Evolutionary conservation across 2,113 vertebrate genomes (phyloP).

Genomic region (Burhinus bistriatus): DNA sequence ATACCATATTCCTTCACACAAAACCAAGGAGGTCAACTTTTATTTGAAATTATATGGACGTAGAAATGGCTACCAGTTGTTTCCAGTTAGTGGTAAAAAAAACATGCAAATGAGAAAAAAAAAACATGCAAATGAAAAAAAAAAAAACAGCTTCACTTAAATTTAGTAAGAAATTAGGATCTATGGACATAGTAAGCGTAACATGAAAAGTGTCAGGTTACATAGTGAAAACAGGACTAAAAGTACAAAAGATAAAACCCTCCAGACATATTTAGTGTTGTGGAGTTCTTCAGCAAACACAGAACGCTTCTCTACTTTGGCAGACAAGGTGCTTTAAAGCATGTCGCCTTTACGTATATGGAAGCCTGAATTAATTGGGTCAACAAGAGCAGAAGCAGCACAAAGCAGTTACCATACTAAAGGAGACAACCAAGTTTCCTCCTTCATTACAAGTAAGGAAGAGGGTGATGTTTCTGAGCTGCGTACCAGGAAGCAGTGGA

Average conservation of each 20-base stretch:
- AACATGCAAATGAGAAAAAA: rapidly evolving
- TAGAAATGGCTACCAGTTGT: not conserved
- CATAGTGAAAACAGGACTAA: not conserved
- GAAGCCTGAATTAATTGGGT: not conserved
- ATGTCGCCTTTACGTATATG: not conserved
- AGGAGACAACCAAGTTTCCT: not conserved
- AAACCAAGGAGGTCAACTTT: not conserved
- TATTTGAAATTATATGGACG: not conserved
- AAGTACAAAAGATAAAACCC: not conserved
- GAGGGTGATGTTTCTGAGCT: not conserved
- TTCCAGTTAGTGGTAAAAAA: not conserved
- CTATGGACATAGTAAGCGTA: not conserved
- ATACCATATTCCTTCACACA: not conserved
- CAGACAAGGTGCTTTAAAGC: not conserved
- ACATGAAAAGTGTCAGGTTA: not conserved
- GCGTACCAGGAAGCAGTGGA: not conserved
- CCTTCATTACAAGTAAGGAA: not conserved
- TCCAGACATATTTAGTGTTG: not conserved
- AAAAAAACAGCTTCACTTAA: not conserved
- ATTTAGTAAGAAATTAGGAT: not conserved
- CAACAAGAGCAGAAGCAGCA: not conserved
- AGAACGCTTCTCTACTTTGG: not conserved
- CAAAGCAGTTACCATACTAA: not conserved
- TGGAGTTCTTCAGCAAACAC: not conserved
- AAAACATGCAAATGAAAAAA: rapidly evolving